Evolutionary conservation across 2,797 vertebrate species (phyloP), one percentile per base, ranked within the genome.

Genomic region (Sarcoramphus papa): DNA sequence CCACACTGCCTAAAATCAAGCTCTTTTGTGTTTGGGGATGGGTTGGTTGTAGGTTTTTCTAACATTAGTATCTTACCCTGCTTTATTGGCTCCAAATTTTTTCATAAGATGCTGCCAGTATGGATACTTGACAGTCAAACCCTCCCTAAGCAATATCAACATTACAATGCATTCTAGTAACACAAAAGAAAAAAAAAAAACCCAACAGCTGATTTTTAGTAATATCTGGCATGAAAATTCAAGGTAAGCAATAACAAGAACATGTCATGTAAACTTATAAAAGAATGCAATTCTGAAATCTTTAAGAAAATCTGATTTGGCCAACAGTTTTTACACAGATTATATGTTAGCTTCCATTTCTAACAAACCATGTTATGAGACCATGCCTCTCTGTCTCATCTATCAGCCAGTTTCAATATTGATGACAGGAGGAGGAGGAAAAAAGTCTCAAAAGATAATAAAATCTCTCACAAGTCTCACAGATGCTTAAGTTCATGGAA

Each of bases 391-490:
- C 86, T 3, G 40, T 69, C 92, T 94, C 92, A 85, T 96, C 85
- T 93, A 96, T 93, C 93, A 97, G 76, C 73, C 92, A 63, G 84
- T 93, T 96, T 76, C 88, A 92, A 87, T 95, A 95, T n/a, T 93
- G 83, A 95, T 93, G 90, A 93, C 92, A 95, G 80, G 33, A 93
- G 83, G 90, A 96, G 79, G 79, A 93, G 60, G 56, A 60, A 90
- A 88, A 91, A 92, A 80, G 18, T 85, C 88, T 92, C 2, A 0
- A 92, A 95, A 84, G n/a, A 68, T 72, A 95, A 93, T 95, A 95
- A 96, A 96, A 90, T 70, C 65, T 80, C 87, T 94, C n/a, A 20
- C 37, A 60, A 88, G 76, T 74, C 76, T 95, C 83, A 88, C 79
- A 95, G 69, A 88, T 54, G 62, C n/a, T 77, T 60, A 80, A 65